Evolutionary conservation across 92 coral and sea anemone species (phyloP), one percentile per base, ranked within the genome.

Genomic region (Montipora capitata): DNA sequence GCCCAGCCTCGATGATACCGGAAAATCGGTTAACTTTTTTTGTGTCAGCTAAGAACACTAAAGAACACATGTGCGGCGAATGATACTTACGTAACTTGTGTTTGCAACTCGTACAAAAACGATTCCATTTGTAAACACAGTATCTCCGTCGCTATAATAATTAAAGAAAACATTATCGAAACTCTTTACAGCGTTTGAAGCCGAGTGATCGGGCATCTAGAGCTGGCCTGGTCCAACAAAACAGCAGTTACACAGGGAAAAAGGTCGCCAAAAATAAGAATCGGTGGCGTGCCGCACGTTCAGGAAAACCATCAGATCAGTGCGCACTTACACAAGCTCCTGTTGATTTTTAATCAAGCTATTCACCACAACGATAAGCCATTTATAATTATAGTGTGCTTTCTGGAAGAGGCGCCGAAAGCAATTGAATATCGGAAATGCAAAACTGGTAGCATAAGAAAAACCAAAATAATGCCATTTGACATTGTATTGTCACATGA

Each of bases 401-500:
- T 83, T 35, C 52, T 73, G n/a, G 70, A 71, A 54, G 80, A 72
- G 41, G 80, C 40, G 45, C 88, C 64, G 4, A 83, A 72, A 48
- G 86, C 76, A 14, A 58, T 6, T 3, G 73, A 83, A 20, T 72
- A 61, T 27, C 74, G 81, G 9, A 17, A 58, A 38, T 84, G 81
- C 16, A 72, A 38, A 13, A 74, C 88, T 40, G 81, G 80, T 35
- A 72, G 72, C 51, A 72, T 73, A 8, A 45, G 70, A 67, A 76
- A 84, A 64, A 77, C 67, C n/a, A 86, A 77, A 57, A 77, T 86
- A 44, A 86, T 86, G 65, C 84, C 84, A 4, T 86, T 72, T 54
- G 90, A 86, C 35, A 77, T 66, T 35, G 76, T 85, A 12, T 77
- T 86, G 83, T 44, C 90, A 7, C 84, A 86, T 56, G 78, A 86